A percentile compares a stretch with the other conserved stretches of the same genome.
Evolutionary conservation across 2,797 vertebrate genomes (phyloP).

Genomic region (Neosilurus mollespiculum): DNA sequence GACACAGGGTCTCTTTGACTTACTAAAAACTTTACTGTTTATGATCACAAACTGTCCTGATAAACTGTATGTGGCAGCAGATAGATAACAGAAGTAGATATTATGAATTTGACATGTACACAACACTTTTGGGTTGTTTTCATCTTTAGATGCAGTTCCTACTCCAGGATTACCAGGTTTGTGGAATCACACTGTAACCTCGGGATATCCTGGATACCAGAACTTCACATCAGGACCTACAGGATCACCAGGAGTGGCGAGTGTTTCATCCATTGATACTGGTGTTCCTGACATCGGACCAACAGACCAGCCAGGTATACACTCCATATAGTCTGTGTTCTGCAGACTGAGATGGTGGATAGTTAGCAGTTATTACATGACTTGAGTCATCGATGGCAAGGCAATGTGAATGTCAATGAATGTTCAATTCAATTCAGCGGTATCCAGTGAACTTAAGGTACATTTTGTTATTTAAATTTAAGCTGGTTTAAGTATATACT

Average conservation of each 20-base stretch:
- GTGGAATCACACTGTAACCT: constrained; percentile 63
- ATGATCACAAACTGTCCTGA: neutral
- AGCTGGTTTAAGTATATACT: no score
- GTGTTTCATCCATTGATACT: constrained; percentile 33
- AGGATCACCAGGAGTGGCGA: constrained; percentile 68
- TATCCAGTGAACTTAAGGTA: no score
- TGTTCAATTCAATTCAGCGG: no score
- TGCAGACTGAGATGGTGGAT: no score
- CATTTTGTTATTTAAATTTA: no score
- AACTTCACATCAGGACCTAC: constrained; percentile 60
- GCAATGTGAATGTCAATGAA: no score
- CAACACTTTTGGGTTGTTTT: neutral
- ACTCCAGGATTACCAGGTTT: constrained; percentile 66
- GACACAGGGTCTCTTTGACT: no score
- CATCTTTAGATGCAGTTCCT: constrained; percentile 51
- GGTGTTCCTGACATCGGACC: constrained; percentile 34
- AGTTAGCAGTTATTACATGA: no score
- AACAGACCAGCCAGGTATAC: constrained; percentile 60
- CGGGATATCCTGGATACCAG: constrained; percentile 66
- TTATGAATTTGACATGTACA: no score
- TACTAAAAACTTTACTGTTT: neutral
- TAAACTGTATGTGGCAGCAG: neutral
- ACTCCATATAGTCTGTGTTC: no score
- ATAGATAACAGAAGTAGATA: neutral
- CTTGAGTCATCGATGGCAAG: no score